Base-by-base conservation (phyloP, 2,888 invertebrate species). In the Crocallis elinguaria region DNA sequence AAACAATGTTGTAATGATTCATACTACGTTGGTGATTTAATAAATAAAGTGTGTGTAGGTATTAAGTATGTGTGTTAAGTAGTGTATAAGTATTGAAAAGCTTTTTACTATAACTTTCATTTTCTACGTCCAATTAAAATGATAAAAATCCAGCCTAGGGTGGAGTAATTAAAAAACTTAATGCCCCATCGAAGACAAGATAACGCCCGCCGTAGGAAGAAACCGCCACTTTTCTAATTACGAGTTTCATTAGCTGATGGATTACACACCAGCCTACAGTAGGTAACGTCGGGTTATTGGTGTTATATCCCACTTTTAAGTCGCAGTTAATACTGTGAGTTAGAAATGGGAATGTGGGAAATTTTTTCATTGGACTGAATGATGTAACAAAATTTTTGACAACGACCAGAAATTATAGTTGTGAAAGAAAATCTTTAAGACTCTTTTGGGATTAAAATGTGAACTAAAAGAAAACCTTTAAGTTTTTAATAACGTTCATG, bases 191-290 rank as follows among this genome's bases (percentile, higher is more conserved):
- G 86, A 90, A 90, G 89, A 88, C 84, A 89, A 89, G 91, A 89
- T 90, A 90, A 90, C 85, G 86, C 74, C 72, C 73, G 69, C 71
- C 67, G 81, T 82, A 82, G 88, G 88, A 90, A 90, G 90, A 90
- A 87, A 88, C 83, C 79, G 56, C 80, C 88, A 88, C 85, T 87
- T 84, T 88, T 86, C 82, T 89, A 88, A 91, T 90, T 88, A 88
- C 86, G 61, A 25, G 79, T 79, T 88, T 88, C 91, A 91, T 90
- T 91, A 91, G 90, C 80, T 91, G 91, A 91, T 91, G 88, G 86
- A 83, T 79, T 65, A 49, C 45, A 46, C 23, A 49, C 45, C 27
- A 41, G 49, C 41, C 11, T 49, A 29, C 41, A 37, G 30, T 43
- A 30, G 38, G 37, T 23, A 21, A 35, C 16, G 44, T 42, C 32